Conservation (phyloP, 2,888 invertebrate genomes). For the Pachycephus smyrnensis region DNA sequence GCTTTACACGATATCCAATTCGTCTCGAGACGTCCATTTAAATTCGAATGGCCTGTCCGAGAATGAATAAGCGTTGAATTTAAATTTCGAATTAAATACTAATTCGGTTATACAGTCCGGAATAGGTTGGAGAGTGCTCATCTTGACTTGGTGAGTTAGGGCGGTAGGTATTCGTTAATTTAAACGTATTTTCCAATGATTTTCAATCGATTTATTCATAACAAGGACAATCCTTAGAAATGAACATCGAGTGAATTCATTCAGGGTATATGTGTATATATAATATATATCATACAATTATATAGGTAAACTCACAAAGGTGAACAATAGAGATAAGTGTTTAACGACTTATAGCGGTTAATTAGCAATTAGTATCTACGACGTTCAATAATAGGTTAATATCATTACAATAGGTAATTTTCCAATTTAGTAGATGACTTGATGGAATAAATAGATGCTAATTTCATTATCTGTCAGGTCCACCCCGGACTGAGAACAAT, state of each 20-base stretch:
- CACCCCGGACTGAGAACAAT: background rate
- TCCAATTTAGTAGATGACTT: constrained; percentile 27
- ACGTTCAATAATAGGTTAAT: constrained; percentile 29
- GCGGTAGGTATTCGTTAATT: background rate
- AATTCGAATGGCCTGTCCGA: background rate
- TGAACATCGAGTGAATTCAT: background rate
- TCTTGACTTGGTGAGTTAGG: background rate
- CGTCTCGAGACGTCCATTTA: background rate
- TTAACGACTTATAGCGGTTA: constrained; percentile 18
- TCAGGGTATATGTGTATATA: background rate
- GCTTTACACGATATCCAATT: background rate
- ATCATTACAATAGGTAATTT: constrained; percentile 33
- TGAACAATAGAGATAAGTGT: constrained; percentile 11
- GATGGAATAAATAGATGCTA: constrained; percentile 18
- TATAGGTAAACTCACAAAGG: background rate
- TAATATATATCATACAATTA: background rate
- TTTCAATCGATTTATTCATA: background rate
- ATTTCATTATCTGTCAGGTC: constrained; percentile 16
- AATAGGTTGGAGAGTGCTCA: background rate
- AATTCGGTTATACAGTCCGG: background rate
- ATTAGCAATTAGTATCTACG: constrained; percentile 32
- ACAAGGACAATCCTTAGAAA: background rate
- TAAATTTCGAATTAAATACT: background rate
- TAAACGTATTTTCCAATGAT: background rate
- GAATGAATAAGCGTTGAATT: background rate